phyloP scores from a whole-genome alignment of 2,888 invertebrate species.

The Venustoraphidia nigricollis region DNA sequence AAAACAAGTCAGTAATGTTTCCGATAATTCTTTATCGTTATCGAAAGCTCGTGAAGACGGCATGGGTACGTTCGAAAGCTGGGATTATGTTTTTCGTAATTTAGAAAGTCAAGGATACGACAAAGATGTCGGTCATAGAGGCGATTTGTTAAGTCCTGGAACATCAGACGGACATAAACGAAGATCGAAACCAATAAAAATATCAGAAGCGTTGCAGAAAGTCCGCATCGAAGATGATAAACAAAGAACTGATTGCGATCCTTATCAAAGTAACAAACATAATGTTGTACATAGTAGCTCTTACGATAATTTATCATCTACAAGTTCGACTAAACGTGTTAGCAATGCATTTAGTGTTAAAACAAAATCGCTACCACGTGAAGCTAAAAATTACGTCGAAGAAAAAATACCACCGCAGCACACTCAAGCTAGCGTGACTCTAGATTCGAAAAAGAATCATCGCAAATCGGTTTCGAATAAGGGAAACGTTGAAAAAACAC shows the following conservation, averaged over 20 bases:
- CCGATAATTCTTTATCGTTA: constrained; percentile 18
- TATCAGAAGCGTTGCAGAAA: constrained; percentile 33
- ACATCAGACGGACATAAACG: constrained; percentile 28
- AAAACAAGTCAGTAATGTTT: background rate
- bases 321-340: constrained; percentile 2
- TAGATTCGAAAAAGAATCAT: constrained; percentile 11
- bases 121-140: constrained; percentile 47
- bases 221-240: constrained; percentile 26
- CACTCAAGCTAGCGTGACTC: constrained; percentile 19
- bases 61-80: constrained; percentile 53
- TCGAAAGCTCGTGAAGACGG: constrained; percentile 46
- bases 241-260: constrained; percentile 21
- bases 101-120: constrained; percentile 57
- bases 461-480: background rate
- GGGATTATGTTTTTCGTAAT: constrained; percentile 69
- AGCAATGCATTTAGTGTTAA: constrained; percentile 1
- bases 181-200: constrained; percentile 32
- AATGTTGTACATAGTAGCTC: constrained; percentile 22
- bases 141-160: constrained; percentile 39
- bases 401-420: constrained; percentile 10
- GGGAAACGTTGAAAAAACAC: constrained; percentile 6
- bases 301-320: constrained; percentile 24
- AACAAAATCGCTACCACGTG: constrained; percentile 9
- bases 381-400: background rate
- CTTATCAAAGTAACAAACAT: constrained; percentile 5